These are phyloP conservation scores for Xiphorhynchus elegans DNA, from an alignment of 2,113 vertebrate genomes.

Conservation along the genomic window DNA sequence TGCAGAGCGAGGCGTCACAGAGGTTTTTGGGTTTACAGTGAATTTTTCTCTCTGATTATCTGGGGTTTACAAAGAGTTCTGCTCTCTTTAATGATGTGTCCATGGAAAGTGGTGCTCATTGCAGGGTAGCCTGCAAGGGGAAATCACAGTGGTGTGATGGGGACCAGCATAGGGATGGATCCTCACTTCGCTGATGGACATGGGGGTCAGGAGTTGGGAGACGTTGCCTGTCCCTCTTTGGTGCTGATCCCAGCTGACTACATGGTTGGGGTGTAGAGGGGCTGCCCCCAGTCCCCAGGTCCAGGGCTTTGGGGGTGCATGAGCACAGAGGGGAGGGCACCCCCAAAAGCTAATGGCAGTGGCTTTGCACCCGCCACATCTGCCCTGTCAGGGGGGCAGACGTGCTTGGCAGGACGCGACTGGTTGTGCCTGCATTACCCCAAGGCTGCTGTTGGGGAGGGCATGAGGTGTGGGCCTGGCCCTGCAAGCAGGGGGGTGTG, in stretches of 20 bases:
- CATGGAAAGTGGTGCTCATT: neutral
- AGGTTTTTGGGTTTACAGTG: neutral
- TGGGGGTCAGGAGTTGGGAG: fast-evolving
- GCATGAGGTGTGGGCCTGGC: neutral
- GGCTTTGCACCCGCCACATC: fast-evolving
- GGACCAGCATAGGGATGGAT: neutral
- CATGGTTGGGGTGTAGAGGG: neutral
- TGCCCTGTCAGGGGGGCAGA: neutral
- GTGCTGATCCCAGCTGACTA: neutral
- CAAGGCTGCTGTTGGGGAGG: neutral
- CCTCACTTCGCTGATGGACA: fast-evolving
- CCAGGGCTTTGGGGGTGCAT: neutral
- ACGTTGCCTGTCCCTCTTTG: neutral
- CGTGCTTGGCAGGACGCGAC: neutral
- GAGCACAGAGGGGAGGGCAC: too few relatives aligned
- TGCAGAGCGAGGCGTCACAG: fast-evolving
- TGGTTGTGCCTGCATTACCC: neutral
- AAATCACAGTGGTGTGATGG: neutral
- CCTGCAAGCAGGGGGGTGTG: neutral
- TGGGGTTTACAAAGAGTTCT: neutral
- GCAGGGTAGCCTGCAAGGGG: neutral
- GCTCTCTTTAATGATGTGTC: neutral
- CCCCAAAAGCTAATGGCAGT: neutral
- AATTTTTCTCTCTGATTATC: neutral
- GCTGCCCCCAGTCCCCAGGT: neutral